Base-by-base conservation (phyloP, 2,888 invertebrate genomes). In the Fragum sueziense region DNA sequence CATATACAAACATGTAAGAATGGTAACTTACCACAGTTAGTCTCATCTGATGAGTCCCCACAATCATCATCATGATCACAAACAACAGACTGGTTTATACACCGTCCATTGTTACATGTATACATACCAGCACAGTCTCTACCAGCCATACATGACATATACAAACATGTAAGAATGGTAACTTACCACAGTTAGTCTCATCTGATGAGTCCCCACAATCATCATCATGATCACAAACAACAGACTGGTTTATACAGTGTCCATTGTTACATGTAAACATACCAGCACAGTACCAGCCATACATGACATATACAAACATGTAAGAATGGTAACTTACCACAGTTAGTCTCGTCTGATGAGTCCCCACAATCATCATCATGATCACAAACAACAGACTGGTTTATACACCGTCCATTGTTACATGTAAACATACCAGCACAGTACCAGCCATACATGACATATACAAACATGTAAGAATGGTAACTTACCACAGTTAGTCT, bases 181-280 rank as follows among this genome's bases (percentile, higher is more conserved):
- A 62, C 54, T 37, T 73, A 84, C 85, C 74, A 76, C 86, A 86
- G 0, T 70, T 41, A 3, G 67, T 62, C 82, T 92, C 92, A 85
- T 92, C 92, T 29, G 90, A 88, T 22, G 88, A 82, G 74, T 92
- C 91, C 17, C 85, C 86, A 75, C 91, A 91, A 70, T 92, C 87
- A 67, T 90, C 88, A 2, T 74, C 59, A 0, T 87, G 84, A 81
- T 92, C 84, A 84, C 91, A 92, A 20, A 86, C 78, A 31, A 79
- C 65, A 22, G 22, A 57, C 0, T 31, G 34, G 2, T 83, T 59
- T 0, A 92, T 84, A 80, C 91, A 92, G 20, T 85, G 86, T 1
- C 86, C 83, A 79, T 95, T 96, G 9, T 93, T 93, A 89, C 96
- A 96, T 47, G 94, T 92, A 86, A 95, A 95, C 90, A 94, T 94